Base-by-base conservation (phyloP, 2,113 vertebrate genomes). In the Tupaia chinensis region DNA sequence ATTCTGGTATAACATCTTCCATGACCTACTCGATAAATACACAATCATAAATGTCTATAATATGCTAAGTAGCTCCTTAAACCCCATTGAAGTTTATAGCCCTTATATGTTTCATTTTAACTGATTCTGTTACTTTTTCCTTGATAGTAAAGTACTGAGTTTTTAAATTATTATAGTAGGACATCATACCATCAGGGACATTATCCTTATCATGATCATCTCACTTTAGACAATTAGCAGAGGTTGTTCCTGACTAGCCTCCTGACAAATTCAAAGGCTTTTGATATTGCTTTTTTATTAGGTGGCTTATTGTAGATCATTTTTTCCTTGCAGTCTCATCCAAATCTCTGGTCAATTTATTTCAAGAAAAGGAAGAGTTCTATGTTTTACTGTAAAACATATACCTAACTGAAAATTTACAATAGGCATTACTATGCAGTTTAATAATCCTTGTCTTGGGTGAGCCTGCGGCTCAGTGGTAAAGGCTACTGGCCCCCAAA, bases 21-120 rank as follows among this genome's bases (percentile, higher is more conserved):
- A 84, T 96, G 91, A 97, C 94, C 97, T 94, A 69, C 58, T 93
- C 74, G 68, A 63, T 72, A 96, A 95, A 94, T 87, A 54, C 8
- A 77, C 78, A 96, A 44, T 92, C 78, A 84, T 90, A 90, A 94
- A 88, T 74, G 60, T 90, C 94, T 86, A 9, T 77, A 66, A 78
- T 91, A 44, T 89, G 22, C 70, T 93, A 96, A 91, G 12, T 73
- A 87, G 65, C 72, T 96, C 60, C 60, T 96, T 91, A 69, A 96
- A 79, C 32, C 32, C 7, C 8, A 27, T 70, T 22, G 89, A 82
- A 94, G 53, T 25, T 22, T 44, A 54, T 12, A 89, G 11, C 19
- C 19, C 29, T 54, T 63, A 76, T 86, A 10, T 32, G 87, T 77
- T 93, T 93, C 32, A 92, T 68, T 96, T 96, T 81, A 80, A 61